A percentile compares a stretch with the other conserved stretches of the same genome.
Evolutionary conservation across 2,113 vertebrate species (phyloP).

Genomic region (Galemys pyrenaicus): DNA sequence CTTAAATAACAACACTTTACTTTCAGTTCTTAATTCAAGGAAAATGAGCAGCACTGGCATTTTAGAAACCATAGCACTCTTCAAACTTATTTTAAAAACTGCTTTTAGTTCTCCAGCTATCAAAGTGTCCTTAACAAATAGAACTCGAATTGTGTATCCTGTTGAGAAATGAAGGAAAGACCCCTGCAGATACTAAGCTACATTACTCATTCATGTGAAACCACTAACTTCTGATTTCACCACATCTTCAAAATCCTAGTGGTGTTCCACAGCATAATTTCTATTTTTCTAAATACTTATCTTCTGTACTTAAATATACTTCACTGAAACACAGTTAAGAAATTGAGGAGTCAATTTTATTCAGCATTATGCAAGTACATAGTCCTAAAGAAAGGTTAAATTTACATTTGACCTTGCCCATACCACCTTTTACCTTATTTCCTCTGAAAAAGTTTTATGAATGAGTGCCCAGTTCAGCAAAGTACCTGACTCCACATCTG

Average conservation of each 20-base stretch:
- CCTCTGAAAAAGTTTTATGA: background rate
- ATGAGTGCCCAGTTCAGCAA: background rate
- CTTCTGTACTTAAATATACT: slow-evolving; percentile 36
- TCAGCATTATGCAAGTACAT: background rate
- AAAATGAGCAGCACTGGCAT: background rate
- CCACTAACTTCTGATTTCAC: background rate
- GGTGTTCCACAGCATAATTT: background rate
- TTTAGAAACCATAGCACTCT: background rate
- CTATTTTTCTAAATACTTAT: slow-evolving; percentile 32
- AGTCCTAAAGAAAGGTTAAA: background rate
- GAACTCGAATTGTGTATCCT: background rate
- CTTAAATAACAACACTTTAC: background rate
- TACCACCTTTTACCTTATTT: background rate
- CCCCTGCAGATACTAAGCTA: background rate
- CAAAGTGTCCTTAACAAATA: background rate
- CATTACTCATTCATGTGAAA: background rate
- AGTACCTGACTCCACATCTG: background rate
- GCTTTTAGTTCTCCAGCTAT: background rate
- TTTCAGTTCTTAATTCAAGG: background rate
- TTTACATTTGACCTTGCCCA: background rate
- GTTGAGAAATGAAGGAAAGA: background rate
- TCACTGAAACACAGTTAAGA: slow-evolving; percentile 4
- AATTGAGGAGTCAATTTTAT: background rate
- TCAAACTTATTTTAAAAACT: background rate
- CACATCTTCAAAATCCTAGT: slow-evolving; percentile 11